Base-by-base conservation (phyloP, 1,140 invertebrate genomes). In the Trichonephila clavata region DNA sequence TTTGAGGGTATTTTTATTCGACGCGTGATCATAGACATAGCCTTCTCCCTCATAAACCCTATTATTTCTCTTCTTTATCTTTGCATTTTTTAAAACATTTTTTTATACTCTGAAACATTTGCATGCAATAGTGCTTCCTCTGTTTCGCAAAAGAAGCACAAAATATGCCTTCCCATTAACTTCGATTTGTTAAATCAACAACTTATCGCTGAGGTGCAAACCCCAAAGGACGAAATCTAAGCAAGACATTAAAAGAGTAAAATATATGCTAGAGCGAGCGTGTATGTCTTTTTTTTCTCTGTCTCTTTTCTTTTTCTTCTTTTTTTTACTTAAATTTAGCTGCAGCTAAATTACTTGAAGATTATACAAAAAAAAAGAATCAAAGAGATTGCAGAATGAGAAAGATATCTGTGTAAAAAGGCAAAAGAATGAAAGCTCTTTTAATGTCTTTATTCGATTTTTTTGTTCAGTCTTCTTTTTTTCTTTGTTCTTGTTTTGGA, bases 131-230 rank as follows among this genome's bases (percentile, higher is more conserved):
- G 14, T 80, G 71, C 27, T 80, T 90, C 27, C 27, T 57, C 21
- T 24, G 32, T 87, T 87, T 87, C 86, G 60, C 18, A 71, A 87
- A 89, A 57, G 32, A 71, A 89, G 63, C 39, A 68, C 39, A 61
- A 91, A 83, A 84, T 84, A 83, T 91, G 77, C 80, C 32, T n/a
- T 91, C 32, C 59, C 80, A 91, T 91, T 91, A 91, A 84, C 90
- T 91, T 91, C 90, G 90, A 91, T 91, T 91, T 91, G 90, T 91
- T 91, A 91, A 91, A 91, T 91, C 77, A 91, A 91, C 90, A 91
- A 83, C 90, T 91, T 84, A 91, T 91, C 90, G 13, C 60, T 24
- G 39, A 91, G 90, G 90, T 83, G 80, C 61, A 91, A 91, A 91
- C 20, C 90, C 80, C 90, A 63, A 14, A 57, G 86, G 60, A 61